phyloP scores from a whole-genome alignment of 2,888 invertebrate species.

The Acanthopleura granulata region DNA sequence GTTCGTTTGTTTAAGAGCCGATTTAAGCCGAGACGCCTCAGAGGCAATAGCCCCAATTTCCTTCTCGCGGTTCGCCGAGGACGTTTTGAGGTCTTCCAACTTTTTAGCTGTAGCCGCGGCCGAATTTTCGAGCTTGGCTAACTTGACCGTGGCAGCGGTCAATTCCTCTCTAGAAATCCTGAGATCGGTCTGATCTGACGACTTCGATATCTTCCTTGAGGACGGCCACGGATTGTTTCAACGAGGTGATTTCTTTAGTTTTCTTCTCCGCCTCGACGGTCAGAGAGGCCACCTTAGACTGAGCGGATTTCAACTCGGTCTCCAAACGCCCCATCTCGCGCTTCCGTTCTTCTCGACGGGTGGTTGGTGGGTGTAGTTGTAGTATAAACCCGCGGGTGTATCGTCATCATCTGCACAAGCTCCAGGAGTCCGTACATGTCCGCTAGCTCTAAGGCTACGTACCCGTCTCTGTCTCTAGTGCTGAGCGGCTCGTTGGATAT shows the following conservation, averaged over 20 bases:
- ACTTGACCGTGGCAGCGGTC: not conserved
- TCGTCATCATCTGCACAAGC: not conserved
- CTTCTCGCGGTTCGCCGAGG: too few relatives aligned
- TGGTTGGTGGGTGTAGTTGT: too few relatives aligned
- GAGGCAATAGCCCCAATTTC: too few relatives aligned
- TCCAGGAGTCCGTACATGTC: not conserved
- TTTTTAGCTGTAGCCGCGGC: not conserved
- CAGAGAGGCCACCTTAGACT: not conserved
- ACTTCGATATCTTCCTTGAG: not conserved
- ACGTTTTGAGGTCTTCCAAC: not conserved
- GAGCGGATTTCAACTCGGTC: not conserved
- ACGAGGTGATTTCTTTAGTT: not conserved
- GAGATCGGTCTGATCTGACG: not conserved
- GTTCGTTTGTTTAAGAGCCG: not conserved
- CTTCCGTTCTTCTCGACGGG: too few relatives aligned
- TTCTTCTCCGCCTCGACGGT: not conserved
- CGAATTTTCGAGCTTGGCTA: not conserved
- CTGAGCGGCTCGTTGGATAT: not conserved
- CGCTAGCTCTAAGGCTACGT: not conserved
- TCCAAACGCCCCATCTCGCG: not conserved
- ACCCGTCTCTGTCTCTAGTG: not conserved
- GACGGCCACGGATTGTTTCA: not conserved
- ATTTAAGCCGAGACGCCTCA: too few relatives aligned
- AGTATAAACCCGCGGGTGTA: too few relatives aligned
- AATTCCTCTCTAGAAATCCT: not conserved